A percentile compares a stretch with the other conserved stretches of the same genome.
Conservation (phyloP, 2,888 invertebrate species). For the Crocallis elinguaria region DNA sequence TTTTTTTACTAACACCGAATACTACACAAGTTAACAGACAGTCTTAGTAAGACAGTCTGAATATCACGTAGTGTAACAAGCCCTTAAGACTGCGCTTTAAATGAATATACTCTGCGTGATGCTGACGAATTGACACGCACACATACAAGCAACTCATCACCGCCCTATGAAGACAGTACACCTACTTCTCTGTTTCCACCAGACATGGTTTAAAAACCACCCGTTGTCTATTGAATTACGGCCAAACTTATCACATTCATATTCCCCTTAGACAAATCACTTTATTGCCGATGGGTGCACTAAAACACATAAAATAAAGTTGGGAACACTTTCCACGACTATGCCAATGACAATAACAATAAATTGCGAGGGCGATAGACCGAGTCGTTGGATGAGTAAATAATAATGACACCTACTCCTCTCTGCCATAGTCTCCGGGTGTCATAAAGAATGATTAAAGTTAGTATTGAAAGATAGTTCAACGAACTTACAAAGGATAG, state of each 20-base stretch:
- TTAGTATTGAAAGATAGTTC: background rate
- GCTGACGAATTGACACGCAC: too few relatives aligned
- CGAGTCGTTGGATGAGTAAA: conserved; percentile 26
- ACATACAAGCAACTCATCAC: too few relatives aligned
- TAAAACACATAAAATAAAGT: conserved; percentile 61
- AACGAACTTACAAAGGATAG: background rate
- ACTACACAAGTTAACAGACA: too few relatives aligned
- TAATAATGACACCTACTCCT: conserved; percentile 26
- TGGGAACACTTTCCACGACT: conserved; percentile 60
- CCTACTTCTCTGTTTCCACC: too few relatives aligned
- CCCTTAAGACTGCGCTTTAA: too few relatives aligned
- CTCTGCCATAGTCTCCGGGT: background rate
- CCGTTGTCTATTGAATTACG: conserved; percentile 30
- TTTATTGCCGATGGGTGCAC: conserved; percentile 66
- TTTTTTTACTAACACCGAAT: too few relatives aligned
- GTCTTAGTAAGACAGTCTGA: too few relatives aligned
- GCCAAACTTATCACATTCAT: conserved; percentile 32
- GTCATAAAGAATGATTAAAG: background rate
- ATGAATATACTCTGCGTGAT: too few relatives aligned
- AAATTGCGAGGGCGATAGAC: conserved; percentile 55
- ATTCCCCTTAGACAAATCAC: conserved; percentile 65
- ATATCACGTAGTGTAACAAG: too few relatives aligned
- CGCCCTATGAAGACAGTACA: too few relatives aligned
- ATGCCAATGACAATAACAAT: conserved; percentile 76
- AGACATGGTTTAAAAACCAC: background rate